A percentile compares a stretch with the other conserved stretches of the same genome.
phyloP scores from a whole-genome alignment of 2,113 vertebrate species.

The Elephas maximus region DNA sequence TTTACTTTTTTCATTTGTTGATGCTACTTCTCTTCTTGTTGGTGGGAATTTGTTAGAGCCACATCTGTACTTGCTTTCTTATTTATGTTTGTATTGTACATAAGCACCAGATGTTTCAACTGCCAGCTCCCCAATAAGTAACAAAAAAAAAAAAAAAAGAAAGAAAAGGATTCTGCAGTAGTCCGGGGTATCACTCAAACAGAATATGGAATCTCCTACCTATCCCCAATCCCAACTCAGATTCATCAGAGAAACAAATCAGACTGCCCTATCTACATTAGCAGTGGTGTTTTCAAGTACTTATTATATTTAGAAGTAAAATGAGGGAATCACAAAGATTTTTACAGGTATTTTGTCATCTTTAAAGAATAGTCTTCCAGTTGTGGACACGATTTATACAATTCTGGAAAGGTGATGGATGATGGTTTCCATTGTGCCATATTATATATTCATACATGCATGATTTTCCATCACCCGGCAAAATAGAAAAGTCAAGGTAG shows the following conservation, averaged over 20 bases:
- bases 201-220: background rate
- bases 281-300: background rate
- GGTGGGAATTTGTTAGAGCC: conserved; percentile 63
- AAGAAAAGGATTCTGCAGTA: background rate
- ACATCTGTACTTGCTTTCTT: conserved; percentile 76
- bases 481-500: background rate
- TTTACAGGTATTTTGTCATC: conserved; percentile 47
- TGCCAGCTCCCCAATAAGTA: conserved; percentile 21
- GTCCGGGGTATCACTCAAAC: background rate
- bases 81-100: conserved; percentile 81
- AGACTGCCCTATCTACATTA: background rate
- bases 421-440: background rate
- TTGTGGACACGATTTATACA: background rate
- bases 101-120: conserved; percentile 72
- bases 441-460: background rate
- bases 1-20: conserved; percentile 66
- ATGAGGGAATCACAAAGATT: background rate
- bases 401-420: conserved; percentile 31
- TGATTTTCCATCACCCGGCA: conserved; percentile 48
- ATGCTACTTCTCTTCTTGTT: conserved; percentile 59
- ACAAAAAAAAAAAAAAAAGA: background rate
- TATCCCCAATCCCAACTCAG: background rate
- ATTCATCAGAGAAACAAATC: background rate
- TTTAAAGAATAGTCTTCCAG: conserved; percentile 29
- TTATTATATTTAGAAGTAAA: background rate